Evolutionary conservation across 1,140 invertebrate genomes (phyloP).

Genomic region (Drosophila pruinosa): DNA sequence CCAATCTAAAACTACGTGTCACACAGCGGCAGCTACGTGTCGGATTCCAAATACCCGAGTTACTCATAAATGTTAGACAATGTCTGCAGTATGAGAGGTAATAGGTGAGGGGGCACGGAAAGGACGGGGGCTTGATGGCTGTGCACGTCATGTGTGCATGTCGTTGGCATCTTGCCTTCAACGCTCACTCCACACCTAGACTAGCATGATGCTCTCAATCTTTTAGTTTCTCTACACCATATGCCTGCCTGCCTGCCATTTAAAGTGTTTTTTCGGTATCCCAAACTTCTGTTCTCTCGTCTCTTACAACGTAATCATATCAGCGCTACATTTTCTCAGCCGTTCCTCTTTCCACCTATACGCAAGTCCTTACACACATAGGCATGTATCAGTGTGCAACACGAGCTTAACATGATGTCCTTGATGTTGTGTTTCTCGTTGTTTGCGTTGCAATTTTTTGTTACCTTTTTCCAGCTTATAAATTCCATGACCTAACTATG

Average conservation of each 20-base stretch:
- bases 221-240: neutral
- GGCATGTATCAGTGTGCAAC: neutral
- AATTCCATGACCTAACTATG: conserved; percentile 8
- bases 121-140: neutral
- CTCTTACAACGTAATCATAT: conserved; percentile 64
- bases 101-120: neutral
- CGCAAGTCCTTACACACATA: neutral
- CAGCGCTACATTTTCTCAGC: conserved; percentile 54
- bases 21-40: conserved; percentile 54
- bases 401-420: conserved; percentile 19
- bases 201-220: neutral
- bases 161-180: conserved; percentile 50
- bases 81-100: conserved; percentile 43
- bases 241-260: conserved; percentile 17
- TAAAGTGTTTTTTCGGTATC: conserved; percentile 13
- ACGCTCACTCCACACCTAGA: conserved; percentile 8
- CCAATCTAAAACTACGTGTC: conserved; percentile 58
- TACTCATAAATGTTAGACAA: conserved; percentile 77
- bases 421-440: conserved; percentile 8
- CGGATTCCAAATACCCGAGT: conserved; percentile 72
- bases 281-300: conserved; percentile 39
- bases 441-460: conserved; percentile 24
- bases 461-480: conserved; percentile 16
- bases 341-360: neutral
- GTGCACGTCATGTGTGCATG: conserved; percentile 52